phyloP scores from a whole-genome alignment of 2,888 invertebrate genomes.

The Ectemnius continuus region DNA sequence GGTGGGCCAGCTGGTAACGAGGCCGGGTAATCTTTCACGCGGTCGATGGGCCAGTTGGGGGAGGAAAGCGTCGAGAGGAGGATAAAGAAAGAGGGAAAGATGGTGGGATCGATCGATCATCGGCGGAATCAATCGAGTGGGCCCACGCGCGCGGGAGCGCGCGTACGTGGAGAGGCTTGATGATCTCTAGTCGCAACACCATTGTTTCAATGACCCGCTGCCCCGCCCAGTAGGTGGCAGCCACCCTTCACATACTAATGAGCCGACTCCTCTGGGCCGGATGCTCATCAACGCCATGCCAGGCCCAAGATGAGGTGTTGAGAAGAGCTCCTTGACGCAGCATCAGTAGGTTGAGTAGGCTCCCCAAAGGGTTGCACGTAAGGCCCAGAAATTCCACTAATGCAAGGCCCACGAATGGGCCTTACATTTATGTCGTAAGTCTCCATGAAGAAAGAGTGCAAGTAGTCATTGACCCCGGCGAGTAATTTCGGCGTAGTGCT shows the following conservation, averaged over 20 bases:
- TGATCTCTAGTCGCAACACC: conserved; percentile 69
- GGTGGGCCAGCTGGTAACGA: no score
- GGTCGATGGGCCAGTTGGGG: neutral
- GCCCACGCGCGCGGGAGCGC: conserved; percentile 25
- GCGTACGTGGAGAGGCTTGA: conserved; percentile 53
- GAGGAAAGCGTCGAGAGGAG: neutral
- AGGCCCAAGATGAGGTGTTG: conserved; percentile 59
- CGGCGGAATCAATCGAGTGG: conserved; percentile 59
- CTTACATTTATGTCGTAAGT: no score
- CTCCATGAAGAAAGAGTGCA: no score
- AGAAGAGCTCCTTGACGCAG: conserved; percentile 33
- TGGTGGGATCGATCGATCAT: conserved; percentile 63
- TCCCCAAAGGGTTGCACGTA: no score
- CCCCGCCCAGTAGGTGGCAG: conserved; percentile 68
- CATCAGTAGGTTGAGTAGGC: no score
- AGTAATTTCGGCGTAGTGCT: no score
- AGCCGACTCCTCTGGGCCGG: conserved; percentile 60
- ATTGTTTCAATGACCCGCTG: conserved; percentile 70
- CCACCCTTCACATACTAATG: conserved; percentile 66
- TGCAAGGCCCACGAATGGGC: no score
- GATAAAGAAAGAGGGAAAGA: conserved; percentile 16
- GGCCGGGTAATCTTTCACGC: no score
- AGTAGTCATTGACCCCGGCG: no score
- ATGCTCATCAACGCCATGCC: conserved; percentile 60
- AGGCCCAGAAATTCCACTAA: no score